Percentiles rank a stretch among this genome's conserved stretches.
phyloP scores from a whole-genome alignment of 2,888 invertebrate genomes.

The Cremastobaeus sp. region DNA sequence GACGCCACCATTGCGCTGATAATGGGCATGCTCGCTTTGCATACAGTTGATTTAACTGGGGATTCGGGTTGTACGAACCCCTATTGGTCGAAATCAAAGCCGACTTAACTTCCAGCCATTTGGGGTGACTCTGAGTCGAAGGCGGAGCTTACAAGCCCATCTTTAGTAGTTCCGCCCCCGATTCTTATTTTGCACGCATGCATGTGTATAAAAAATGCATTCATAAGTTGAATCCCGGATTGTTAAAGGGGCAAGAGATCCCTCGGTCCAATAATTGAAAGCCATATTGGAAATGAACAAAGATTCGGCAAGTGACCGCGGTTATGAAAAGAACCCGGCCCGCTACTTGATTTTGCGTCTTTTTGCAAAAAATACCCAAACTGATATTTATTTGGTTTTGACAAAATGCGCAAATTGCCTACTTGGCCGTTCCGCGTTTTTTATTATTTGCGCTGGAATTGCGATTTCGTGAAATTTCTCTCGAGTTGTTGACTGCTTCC shows the following conservation, averaged over 20 bases:
- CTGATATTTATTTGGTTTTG: too few species aligned
- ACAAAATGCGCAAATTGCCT: too few species aligned
- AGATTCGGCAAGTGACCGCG: conserved; percentile 25
- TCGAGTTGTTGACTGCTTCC: too few species aligned
- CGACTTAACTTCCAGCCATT: conserved; percentile 58
- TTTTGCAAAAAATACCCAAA: too few species aligned
- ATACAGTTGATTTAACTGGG: conserved; percentile 52
- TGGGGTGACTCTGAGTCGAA: conserved; percentile 56
- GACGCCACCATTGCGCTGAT: conserved; percentile 57
- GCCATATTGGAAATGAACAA: conserved; percentile 49
- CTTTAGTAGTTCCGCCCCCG: conserved; percentile 51
- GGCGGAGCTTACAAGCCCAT: conserved; percentile 57
- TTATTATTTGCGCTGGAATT: too few species aligned
- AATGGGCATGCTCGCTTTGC: conserved; percentile 56
- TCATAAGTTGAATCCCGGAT: conserved; percentile 24
- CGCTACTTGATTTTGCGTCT: too few species aligned
- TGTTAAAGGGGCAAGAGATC: conserved; percentile 44
- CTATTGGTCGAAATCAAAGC: conserved; percentile 59
- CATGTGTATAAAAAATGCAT: conserved; percentile 32
- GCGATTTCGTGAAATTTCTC: too few species aligned
- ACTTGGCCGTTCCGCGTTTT: too few species aligned
- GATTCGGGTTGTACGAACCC: conserved; percentile 54
- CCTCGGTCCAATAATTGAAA: conserved; percentile 31
- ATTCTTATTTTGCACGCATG: conserved; percentile 36
- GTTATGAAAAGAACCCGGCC: too few species aligned